These are phyloP conservation scores for Synodontis membranacea DNA, from an alignment of 2,113 vertebrate species.

Conservation along the genomic window DNA sequence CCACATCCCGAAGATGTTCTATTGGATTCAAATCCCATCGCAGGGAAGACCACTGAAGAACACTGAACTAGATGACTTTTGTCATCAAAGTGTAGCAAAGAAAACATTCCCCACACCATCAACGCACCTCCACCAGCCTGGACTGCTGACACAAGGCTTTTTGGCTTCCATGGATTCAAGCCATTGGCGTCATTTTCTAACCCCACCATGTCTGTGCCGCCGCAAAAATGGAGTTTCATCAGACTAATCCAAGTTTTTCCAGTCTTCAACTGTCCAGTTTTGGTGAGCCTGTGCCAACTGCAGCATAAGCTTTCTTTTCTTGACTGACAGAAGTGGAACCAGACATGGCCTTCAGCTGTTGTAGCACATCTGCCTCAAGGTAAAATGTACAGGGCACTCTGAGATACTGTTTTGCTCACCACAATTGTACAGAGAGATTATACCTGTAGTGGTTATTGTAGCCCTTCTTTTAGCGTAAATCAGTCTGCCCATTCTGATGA, in stretches of 20 bases:
- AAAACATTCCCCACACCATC: not conserved
- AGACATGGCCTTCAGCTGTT: not conserved
- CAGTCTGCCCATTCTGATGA: not conserved
- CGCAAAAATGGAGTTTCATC: not conserved
- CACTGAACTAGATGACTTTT: not conserved
- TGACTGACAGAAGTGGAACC: not conserved
- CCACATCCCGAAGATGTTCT: not conserved
- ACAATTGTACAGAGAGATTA: too few species aligned
- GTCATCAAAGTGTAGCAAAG: not conserved
- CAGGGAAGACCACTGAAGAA: not conserved
- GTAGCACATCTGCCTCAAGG: not conserved
- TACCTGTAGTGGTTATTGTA: too few species aligned
- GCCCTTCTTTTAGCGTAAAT: not conserved
- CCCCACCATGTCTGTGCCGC: not conserved
- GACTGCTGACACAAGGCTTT: not conserved
- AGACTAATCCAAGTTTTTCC: not conserved
- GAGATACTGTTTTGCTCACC: not conserved
- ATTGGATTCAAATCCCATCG: not conserved
- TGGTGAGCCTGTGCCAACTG: not conserved
- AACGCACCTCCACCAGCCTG: not conserved
- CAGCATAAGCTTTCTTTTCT: not conserved
- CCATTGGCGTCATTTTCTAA: not conserved
- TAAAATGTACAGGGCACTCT: not conserved
- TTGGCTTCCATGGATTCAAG: not conserved
- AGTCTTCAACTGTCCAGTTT: not conserved